Conservation (phyloP, 2,888 invertebrate species). For the Pimpla rufipes region DNA sequence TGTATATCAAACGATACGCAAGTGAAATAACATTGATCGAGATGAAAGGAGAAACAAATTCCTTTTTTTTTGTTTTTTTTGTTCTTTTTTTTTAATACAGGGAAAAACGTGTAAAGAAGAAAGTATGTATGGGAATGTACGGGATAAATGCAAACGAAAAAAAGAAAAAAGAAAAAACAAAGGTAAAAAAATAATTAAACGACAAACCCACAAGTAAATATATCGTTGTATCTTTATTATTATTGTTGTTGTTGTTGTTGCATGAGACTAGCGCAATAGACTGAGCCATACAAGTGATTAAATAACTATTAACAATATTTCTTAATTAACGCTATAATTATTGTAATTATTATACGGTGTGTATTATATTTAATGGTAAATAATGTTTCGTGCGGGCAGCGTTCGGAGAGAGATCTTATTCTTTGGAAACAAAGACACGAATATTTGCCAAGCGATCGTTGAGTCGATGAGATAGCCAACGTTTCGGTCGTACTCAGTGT, state of each 20-base stretch:
- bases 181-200: slow-evolving; percentile 17
- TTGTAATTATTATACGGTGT: slow-evolving; percentile 82
- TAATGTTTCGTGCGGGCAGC: slow-evolving; percentile 76
- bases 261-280: slow-evolving; percentile 84
- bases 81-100: slow-evolving; percentile 72
- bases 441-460: neutral
- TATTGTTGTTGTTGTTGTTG: slow-evolving; percentile 83
- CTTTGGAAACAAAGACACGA: slow-evolving; percentile 70
- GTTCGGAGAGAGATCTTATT: slow-evolving; percentile 79
- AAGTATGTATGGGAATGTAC: slow-evolving; percentile 64
- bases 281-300: slow-evolving; percentile 83
- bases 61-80: slow-evolving; percentile 72
- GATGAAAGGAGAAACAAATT: slow-evolving; percentile 32
- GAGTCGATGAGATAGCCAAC: too few relatives aligned
- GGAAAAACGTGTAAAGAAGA: slow-evolving; percentile 58
- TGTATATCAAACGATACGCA: slow-evolving; percentile 56
- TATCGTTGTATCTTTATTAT: slow-evolving; percentile 83
- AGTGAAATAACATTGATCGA: slow-evolving; percentile 67
- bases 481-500: too few relatives aligned
- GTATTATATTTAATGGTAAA: slow-evolving; percentile 82
- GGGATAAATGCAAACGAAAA: slow-evolving; percentile 71
- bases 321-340: slow-evolving; percentile 82
- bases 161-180: slow-evolving; percentile 64
- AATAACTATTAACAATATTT: slow-evolving; percentile 82
- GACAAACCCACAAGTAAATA: slow-evolving; percentile 79